Evolutionary conservation across 2,797 vertebrate species (phyloP), one percentile per base, ranked within the genome.

Genomic region (Melanotaenia boesemani): DNA sequence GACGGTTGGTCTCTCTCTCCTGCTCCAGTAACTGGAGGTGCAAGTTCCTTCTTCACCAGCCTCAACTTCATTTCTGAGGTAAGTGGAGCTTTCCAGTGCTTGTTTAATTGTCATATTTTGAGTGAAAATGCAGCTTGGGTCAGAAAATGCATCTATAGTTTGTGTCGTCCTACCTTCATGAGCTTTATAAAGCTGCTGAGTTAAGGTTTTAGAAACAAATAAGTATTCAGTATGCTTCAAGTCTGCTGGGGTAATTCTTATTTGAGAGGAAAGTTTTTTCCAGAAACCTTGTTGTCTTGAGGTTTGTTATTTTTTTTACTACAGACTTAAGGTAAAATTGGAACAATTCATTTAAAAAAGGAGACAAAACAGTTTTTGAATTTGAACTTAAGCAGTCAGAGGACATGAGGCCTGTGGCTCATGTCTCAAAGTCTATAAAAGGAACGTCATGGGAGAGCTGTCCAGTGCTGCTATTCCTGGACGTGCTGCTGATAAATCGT

Each of bases 381-480:
- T 52, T 70, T 84, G 22, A 82, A 77, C 46, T 76, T 62, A 64
- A 70, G 76, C 57, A 71, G 67, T 46, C 54, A 69, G 84, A 80
- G 79, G 82, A 85, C 85, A 89, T 72, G 82, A 76, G 76, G 80
- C 73, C 89, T 86, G 80, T 67, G 79, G 83, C 88, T 91, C 73
- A 66, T 79, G 70, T 88, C 90, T 92, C 89, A 91, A 92, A 94
- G 90, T 94, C 96, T 97, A 97, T 97, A 96, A 97, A 98, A 97
- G 96, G 96, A 95, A 95, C 93, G 90, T 86, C 72, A 91, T 92
- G 86, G 83, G 85, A 82, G 81, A 91, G 86, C 79, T 50, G 57
- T 90, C 87, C 90, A 89, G 81, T 57, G 89, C 89, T 95, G 93
- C 98, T 99, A 99, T 99, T 99, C 94, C 91, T 94, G 96, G 97